A percentile compares a stretch with the other conserved stretches of the same genome.
phyloP scores from a whole-genome alignment of 1,140 invertebrate species.

The Halictus rubicundus region DNA sequence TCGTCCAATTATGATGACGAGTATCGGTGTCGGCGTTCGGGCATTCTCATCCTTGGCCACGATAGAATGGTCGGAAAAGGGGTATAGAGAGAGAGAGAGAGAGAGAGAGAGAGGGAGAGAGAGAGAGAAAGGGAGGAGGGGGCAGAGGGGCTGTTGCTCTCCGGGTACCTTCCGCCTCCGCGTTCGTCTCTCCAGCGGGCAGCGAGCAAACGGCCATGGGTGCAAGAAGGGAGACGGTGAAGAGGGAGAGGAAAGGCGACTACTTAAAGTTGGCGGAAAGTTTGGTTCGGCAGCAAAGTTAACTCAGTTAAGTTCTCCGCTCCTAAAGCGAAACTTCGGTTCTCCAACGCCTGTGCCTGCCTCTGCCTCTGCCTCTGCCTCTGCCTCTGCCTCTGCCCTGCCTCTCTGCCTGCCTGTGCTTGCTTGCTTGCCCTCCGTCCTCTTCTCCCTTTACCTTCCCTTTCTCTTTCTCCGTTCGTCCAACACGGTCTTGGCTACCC shows the following conservation, averaged over 20 bases:
- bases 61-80: slow-evolving; percentile 37
- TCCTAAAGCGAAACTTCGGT: slow-evolving; percentile 78
- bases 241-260: slow-evolving; percentile 64
- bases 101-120: background rate
- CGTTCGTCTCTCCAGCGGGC: slow-evolving; percentile 45
- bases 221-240: slow-evolving; percentile 10
- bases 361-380: slow-evolving; percentile 29
- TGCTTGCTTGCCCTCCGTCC: slow-evolving; percentile 44
- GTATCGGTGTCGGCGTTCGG: slow-evolving; percentile 63
- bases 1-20: slow-evolving; percentile 65
- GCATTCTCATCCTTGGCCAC: slow-evolving; percentile 59
- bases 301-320: slow-evolving; percentile 80
- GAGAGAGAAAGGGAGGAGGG: background rate
- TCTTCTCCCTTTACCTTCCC: slow-evolving; percentile 35
- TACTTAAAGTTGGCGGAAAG: slow-evolving; percentile 80
- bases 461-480: slow-evolving; percentile 27
- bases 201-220: slow-evolving; percentile 55
- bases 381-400: slow-evolving; percentile 43
- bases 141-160: slow-evolving; percentile 49
- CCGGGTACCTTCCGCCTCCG: slow-evolving; percentile 54
- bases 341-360: slow-evolving; percentile 60
- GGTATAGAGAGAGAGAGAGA: background rate
- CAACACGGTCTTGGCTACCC: slow-evolving; percentile 22
- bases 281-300: slow-evolving; percentile 80
- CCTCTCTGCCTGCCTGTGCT: slow-evolving; percentile 34